phyloP scores from a whole-genome alignment of 1,140 invertebrate genomes.

The Rhizoglyphus robini region DNA sequence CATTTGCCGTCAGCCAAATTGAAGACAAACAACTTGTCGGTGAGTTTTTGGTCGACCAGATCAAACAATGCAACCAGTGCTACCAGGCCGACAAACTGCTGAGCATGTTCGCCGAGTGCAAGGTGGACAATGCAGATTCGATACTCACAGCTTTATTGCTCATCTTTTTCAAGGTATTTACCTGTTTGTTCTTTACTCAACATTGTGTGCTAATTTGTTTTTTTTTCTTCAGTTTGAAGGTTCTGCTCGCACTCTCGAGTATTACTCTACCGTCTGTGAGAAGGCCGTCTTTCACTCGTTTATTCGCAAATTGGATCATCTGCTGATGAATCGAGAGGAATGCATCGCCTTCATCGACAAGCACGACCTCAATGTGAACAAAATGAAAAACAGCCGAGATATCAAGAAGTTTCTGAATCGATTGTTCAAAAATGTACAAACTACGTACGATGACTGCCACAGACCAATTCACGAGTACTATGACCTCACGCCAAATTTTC shows the following conservation, averaged over 20 bases:
- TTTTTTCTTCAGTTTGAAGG: slow-evolving; percentile 1
- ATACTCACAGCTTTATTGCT: not conserved
- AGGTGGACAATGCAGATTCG: not conserved
- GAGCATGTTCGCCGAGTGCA: not conserved
- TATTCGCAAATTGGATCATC: not conserved
- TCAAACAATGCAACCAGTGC: not conserved
- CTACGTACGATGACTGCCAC: not conserved
- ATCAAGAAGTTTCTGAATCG: slow-evolving; percentile 2
- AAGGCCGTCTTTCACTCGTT: not conserved
- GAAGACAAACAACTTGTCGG: not conserved
- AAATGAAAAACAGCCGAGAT: not conserved
- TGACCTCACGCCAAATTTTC: not conserved
- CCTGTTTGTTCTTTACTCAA: not conserved
- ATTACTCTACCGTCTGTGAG: not conserved
- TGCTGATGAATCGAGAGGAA: not conserved
- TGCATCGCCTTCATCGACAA: not conserved
- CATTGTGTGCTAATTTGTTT: not conserved
- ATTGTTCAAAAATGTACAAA: not conserved
- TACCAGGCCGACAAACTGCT: not conserved
- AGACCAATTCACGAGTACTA: not conserved
- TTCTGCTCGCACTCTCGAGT: not conserved
- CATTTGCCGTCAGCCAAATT: not conserved
- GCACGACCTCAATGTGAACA: not conserved
- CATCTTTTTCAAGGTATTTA: slow-evolving; percentile 6
- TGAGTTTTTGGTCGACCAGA: not conserved